Conservation (phyloP, 2,888 invertebrate genomes). For the Dryobota labecula region DNA sequence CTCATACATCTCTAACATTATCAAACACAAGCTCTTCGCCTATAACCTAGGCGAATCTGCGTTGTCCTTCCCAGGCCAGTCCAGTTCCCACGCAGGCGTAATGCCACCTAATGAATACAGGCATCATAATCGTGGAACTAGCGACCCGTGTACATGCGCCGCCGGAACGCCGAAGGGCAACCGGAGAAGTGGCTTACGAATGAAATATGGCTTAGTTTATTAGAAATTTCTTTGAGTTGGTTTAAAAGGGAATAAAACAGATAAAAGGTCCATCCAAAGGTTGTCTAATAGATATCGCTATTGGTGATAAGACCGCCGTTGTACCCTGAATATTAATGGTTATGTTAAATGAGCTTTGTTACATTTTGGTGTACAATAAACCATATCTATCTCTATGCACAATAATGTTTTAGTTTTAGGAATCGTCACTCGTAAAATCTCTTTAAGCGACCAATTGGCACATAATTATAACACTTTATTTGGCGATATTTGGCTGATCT, state of each 20-base stretch:
- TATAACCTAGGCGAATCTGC: slow-evolving; percentile 54
- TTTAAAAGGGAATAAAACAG: not conserved
- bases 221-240: not conserved
- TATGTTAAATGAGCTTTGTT: no score
- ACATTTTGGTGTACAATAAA: not conserved
- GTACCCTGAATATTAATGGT: not conserved
- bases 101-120: slow-evolving; percentile 67
- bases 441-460: not conserved
- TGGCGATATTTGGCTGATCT: not conserved
- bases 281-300: no score
- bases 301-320: no score
- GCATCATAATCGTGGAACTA: slow-evolving; percentile 69
- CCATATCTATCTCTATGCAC: no score
- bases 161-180: slow-evolving; percentile 19
- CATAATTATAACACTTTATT: not conserved
- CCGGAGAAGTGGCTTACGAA: not conserved
- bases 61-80: slow-evolving; percentile 71
- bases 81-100: slow-evolving; percentile 81
- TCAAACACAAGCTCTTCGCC: slow-evolving; percentile 9
- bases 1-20: not conserved
- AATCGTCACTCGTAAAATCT: not conserved
- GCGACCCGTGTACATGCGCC: slow-evolving; percentile 36
- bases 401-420: no score
- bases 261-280: not conserved
- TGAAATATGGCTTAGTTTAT: not conserved